Conservation (phyloP, 2,888 invertebrate genomes). For the Luffia ferchaultella region DNA sequence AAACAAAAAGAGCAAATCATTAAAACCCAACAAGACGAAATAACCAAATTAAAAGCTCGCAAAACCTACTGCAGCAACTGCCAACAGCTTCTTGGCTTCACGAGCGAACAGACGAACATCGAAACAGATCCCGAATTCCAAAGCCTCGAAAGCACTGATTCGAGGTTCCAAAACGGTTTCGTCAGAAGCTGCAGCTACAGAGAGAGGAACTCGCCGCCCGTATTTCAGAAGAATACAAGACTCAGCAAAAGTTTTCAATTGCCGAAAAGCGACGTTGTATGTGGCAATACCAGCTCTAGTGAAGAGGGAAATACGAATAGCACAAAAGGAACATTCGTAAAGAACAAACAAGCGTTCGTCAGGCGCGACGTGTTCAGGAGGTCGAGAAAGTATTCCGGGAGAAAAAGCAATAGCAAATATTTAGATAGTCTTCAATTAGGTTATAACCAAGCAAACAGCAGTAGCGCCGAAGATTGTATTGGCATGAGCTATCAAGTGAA, state of each 20-base stretch:
- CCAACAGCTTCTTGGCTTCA: conserved; percentile 56
- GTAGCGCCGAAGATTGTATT: conserved; percentile 54
- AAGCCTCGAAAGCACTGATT: conserved; percentile 59
- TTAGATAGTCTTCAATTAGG: conserved; percentile 38
- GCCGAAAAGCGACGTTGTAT: conserved; percentile 50
- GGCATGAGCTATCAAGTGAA: conserved; percentile 60
- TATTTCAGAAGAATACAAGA: conserved; percentile 61
- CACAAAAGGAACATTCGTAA: conserved; percentile 64
- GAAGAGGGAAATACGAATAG: conserved; percentile 55
- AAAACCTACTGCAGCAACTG: conserved; percentile 58
- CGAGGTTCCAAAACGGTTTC: conserved; percentile 54
- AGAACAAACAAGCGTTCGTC: conserved; percentile 63
- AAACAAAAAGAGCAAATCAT: conserved; percentile 77
- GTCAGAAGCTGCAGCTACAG: conserved; percentile 59
- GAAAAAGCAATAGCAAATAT: conserved; percentile 47
- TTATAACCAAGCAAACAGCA: conserved; percentile 43
- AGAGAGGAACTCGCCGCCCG: conserved; percentile 55
- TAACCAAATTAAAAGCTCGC: conserved; percentile 68
- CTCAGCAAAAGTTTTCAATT: conserved; percentile 60
- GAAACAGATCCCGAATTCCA: conserved; percentile 63
- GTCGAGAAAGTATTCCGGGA: conserved; percentile 57
- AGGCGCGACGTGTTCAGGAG: conserved; percentile 57
- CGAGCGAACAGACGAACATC: conserved; percentile 61
- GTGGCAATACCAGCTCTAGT: conserved; percentile 58
- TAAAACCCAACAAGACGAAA: conserved; percentile 73